Base-by-base conservation (phyloP, 1,140 invertebrate species). In the Onthophagus taurus region DNA sequence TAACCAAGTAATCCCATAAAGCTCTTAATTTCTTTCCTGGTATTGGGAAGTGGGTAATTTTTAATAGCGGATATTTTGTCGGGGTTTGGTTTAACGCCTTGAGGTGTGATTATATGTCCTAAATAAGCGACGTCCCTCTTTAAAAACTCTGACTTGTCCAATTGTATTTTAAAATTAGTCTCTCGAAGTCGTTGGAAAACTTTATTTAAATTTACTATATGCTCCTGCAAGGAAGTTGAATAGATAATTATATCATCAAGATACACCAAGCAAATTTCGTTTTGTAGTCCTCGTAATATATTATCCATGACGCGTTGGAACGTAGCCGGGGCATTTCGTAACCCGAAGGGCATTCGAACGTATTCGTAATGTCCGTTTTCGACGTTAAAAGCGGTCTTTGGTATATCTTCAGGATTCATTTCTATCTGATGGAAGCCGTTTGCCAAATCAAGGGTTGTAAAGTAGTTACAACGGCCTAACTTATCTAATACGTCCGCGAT, bases 401-500 rank as follows among this genome's bases (percentile, higher is more conserved):
- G 13, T 7, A n/a, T 29, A 29, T 36, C 35, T 2, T 45, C 31
- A 2, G 3, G 4, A 19, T 38, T n/a, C 3, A 72, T 38, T 30
- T 26, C 35, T 12, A 75, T 58, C 51, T 76, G 69, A 57, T 64
- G 67, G 48, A 65, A 75, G 0, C 72, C 71, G 12, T 52, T 57
- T 0, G 54, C 47, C 11, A 72, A 45, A 54, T 75, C 42, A 2
- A 44, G 14, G 2, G 42, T 44, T 1, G 43, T 46, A 35, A 46
- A 45, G 41, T 62, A 69, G 31, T 53, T 57, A 3, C 57, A 47
- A 6, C 54, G 57, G 3, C 55, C 59, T 31, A 77, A 38, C 18
- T 53, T 48, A 39, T 68, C 58, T 6, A 76, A 45, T 13, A 60
- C 59, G n/a, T 69, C 66, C 13, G 64, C 60, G 6, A 75, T 72